Evolutionary conservation across 2,888 invertebrate species (phyloP), one percentile per base, ranked within the genome.

Genomic region (Stramonita haemastoma): DNA sequence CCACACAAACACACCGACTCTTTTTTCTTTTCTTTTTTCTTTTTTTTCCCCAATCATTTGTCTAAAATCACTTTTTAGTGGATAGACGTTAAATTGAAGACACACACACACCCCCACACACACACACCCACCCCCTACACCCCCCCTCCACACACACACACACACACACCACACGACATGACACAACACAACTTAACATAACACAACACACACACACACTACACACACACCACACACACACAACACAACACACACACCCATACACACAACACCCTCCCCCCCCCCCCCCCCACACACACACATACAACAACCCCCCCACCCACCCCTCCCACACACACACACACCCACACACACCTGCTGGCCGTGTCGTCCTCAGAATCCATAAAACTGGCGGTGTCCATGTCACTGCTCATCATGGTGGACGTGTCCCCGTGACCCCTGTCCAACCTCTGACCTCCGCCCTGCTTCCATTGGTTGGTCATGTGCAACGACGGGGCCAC

Each of bases 301-400:
- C 73, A 70, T 8, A 70, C 70, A 70, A 19, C 70, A 19, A 8
- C 26, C n/a, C 26, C n/a, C 26, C 70, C 26, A 8, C 26, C 70
- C 26, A 22, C 26, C 70, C 26, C 70, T 22, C 17, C n/a, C n/a
- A 70, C 73, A 73, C 73, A 73, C n/a, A 26, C 29, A 22, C 73
- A 22, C 73, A 73, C 77, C 32, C 32, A 79, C 6, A 46, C 97
- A 89, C 97, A 97, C 95, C 97, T 96, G 95, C 97, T 97, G 90
- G 97, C 97, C 56, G 97, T 97, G 95, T 97, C 97, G 94, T 97
- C 98, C 95, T 98, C 98, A 29, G 99, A 98, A 96, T 99, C 99
- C 93, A 99, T 98, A 93, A 99, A 98, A 95, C 98, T 99, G 17
- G 99, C 99, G 0, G 99, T 98, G 96, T 99, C 99, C 94, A 99